A percentile compares a stretch with the other conserved stretches of the same genome.
These are phyloP conservation scores for Limanda limanda DNA, from an alignment of 2,113 vertebrate genomes.

Conservation along the genomic window DNA sequence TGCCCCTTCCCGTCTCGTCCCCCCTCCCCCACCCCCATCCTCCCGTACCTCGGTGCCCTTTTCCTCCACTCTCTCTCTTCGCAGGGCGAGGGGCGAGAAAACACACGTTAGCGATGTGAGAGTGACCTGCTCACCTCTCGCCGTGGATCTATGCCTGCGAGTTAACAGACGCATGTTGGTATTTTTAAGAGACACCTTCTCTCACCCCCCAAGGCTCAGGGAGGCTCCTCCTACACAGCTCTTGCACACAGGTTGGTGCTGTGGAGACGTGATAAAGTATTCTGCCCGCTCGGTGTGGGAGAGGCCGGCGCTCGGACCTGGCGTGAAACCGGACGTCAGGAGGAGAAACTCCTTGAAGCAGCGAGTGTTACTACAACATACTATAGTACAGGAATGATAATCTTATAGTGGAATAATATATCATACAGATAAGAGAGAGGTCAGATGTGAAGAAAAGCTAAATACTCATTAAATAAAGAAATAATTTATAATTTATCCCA, in stretches of 20 bases:
- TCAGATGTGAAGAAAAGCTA: too few species aligned
- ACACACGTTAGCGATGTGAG: slow-evolving; percentile 28
- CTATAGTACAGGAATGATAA: background rate
- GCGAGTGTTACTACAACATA: too few species aligned
- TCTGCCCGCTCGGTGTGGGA: slow-evolving; percentile 35
- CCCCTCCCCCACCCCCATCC: background rate
- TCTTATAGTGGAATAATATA: background rate
- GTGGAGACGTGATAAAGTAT: background rate
- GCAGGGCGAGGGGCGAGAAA: background rate
- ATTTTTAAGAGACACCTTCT: slow-evolving; percentile 56
- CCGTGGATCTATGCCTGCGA: slow-evolving; percentile 42
- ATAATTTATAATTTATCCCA: too few species aligned
- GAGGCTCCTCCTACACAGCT: slow-evolving; percentile 47
- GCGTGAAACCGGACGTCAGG: slow-evolving; percentile 39
- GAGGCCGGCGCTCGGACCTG: slow-evolving; percentile 23
- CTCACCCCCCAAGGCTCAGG: slow-evolving; percentile 27
- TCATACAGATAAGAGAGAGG: too few species aligned
- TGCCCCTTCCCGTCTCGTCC: slow-evolving; percentile 7
- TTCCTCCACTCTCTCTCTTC: slow-evolving; percentile 27
- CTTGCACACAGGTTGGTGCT: slow-evolving; percentile 11
- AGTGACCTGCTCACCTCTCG: slow-evolving; percentile 56
- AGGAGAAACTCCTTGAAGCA: too few species aligned
- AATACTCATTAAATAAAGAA: too few species aligned
- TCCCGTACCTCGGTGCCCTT: background rate
- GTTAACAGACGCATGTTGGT: slow-evolving; percentile 52